Evolutionary conservation across 2,113 vertebrate species (phyloP).

Genomic region (Pseudolaguvia tuberculata): DNA sequence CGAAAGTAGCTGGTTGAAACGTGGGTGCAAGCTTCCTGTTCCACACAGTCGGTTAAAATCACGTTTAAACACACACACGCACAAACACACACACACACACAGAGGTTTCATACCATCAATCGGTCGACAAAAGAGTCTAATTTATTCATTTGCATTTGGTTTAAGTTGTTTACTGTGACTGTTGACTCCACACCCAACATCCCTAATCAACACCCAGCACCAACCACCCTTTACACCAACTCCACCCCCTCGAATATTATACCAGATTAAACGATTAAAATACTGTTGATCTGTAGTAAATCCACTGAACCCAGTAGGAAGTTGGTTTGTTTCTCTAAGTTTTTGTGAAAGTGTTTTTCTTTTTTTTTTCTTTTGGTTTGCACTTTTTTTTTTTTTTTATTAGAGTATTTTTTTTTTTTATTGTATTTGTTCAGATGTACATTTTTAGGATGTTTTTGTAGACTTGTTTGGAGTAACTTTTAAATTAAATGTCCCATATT

Average conservation of each 20-base stretch:
- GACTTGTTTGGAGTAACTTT: constrained; percentile 65
- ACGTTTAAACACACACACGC: constrained; percentile 14
- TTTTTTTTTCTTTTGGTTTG: constrained; percentile 65
- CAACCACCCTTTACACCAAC: no score
- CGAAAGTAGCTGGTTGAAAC: constrained; percentile 3
- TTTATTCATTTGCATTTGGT: constrained; percentile 43
- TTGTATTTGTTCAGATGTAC: constrained; percentile 74
- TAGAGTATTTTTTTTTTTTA: constrained; percentile 59
- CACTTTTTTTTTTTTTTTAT: constrained; percentile 63
- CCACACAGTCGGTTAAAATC: background rate
- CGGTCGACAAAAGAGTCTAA: constrained; percentile 9
- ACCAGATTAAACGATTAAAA: constrained; percentile 52
- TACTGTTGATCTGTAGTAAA: constrained; percentile 46
- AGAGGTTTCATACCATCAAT: constrained; percentile 8
- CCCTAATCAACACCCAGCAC: no score
- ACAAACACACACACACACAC: constrained; percentile 40
- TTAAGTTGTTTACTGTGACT: constrained; percentile 66
- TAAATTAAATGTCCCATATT: constrained; percentile 69
- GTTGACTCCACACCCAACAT: constrained; percentile 8
- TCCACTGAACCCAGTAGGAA: constrained; percentile 53
- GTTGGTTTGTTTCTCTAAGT: constrained; percentile 63
- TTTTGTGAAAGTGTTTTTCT: constrained; percentile 44
- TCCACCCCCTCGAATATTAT: no score
- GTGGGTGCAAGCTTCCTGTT: constrained; percentile 26
- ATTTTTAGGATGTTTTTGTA: constrained; percentile 72